These are phyloP conservation scores for Kryptolebias marmoratus DNA, from an alignment of 2,113 vertebrate genomes.

Conservation along the genomic window DNA sequence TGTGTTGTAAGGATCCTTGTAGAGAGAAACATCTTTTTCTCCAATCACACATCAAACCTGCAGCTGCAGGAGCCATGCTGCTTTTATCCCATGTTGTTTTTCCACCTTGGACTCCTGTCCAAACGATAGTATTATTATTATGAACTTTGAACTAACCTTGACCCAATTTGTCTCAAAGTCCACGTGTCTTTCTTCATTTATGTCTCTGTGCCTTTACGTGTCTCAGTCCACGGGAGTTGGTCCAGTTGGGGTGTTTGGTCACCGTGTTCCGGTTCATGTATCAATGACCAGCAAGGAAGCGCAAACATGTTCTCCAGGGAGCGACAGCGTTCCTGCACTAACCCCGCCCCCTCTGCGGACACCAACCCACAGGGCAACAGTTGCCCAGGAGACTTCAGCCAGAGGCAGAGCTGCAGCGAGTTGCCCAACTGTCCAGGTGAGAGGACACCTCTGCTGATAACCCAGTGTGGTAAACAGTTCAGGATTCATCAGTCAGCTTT, in stretches of 20 bases:
- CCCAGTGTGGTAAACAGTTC: rapidly evolving
- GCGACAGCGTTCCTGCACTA: conserved; percentile 42
- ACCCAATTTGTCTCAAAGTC: background rate
- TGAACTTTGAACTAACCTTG: too few species aligned
- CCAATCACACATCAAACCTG: too few species aligned
- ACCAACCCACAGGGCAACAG: conserved; percentile 28
- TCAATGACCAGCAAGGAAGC: background rate
- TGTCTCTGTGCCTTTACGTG: background rate
- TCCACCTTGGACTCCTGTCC: too few species aligned
- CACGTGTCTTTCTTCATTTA: background rate
- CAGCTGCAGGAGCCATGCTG: too few species aligned
- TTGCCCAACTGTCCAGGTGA: conserved; percentile 69
- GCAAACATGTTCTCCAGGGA: background rate
- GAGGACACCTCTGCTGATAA: background rate
- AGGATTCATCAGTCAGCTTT: background rate
- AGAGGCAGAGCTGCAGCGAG: conserved; percentile 43
- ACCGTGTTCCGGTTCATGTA: conserved; percentile 46
- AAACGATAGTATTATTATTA: too few species aligned
- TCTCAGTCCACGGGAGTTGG: conserved; percentile 69
- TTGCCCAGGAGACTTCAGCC: conserved; percentile 27
- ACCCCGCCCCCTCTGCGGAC: conserved; percentile 54
- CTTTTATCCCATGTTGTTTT: too few species aligned
- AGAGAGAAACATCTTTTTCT: too few species aligned
- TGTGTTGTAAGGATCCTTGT: too few species aligned
- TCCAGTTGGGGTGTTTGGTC: conserved; percentile 52